Evolutionary conservation across 1,140 invertebrate genomes (phyloP).

Genomic region (Drosophila punjabiensis): DNA sequence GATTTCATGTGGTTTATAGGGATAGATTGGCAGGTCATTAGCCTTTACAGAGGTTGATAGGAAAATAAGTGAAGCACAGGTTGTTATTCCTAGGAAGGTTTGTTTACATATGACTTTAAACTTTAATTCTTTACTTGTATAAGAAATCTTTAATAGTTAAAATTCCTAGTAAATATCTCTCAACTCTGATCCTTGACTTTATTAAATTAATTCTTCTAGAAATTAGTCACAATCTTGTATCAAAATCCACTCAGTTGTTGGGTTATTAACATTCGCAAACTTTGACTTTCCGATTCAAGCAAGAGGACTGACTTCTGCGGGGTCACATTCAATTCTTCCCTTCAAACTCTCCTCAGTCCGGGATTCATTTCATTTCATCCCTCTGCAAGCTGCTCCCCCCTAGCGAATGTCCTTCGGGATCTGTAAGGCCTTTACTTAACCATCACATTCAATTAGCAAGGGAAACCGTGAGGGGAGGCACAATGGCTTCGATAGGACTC

Average conservation of each 20-base stretch:
- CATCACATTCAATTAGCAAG: constrained; percentile 42
- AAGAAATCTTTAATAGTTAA: background rate
- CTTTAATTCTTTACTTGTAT: background rate
- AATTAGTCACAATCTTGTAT: background rate
- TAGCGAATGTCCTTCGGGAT: background rate
- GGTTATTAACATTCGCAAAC: constrained; percentile 8
- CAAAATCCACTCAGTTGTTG: background rate
- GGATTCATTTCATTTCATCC: background rate
- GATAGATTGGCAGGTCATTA: constrained; percentile 27
- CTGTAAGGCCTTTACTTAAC: constrained; percentile 12
- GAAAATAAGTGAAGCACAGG: no score
- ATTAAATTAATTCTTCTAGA: background rate
- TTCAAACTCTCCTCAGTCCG: background rate
- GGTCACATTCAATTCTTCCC: constrained; percentile 16
- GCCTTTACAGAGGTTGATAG: background rate
- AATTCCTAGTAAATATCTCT: background rate
- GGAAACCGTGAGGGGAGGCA: constrained; percentile 1
- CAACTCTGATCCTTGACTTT: background rate
- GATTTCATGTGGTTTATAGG: constrained; percentile 26
- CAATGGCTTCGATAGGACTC: constrained; percentile 15
- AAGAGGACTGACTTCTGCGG: background rate
- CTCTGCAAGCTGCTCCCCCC: background rate
- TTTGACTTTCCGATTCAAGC: background rate
- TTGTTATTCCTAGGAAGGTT: background rate
- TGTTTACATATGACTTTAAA: background rate